Percentiles rank a stretch among this genome's conserved stretches.
Conservation (phyloP, 2,797 vertebrate species). For the Otolemur crassicaudatus region DNA sequence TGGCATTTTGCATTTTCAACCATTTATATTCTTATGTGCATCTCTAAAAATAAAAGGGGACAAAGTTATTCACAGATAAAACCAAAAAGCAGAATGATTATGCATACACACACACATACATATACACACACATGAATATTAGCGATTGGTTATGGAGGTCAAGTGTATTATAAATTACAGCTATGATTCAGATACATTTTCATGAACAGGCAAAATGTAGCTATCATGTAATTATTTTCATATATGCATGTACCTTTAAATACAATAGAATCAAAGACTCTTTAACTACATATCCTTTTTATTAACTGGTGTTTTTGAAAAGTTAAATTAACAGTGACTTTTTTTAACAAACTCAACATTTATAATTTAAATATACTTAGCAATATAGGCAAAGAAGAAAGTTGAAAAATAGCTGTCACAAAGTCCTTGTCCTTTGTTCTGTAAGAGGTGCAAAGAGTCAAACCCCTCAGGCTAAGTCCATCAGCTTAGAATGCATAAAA, state of each 20-base stretch:
- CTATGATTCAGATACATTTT: constrained; percentile 13
- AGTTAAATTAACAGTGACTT: not conserved
- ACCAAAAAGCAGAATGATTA: not conserved
- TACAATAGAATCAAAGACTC: not conserved
- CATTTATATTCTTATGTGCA: not conserved
- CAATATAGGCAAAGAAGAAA: not conserved
- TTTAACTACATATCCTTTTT: not conserved
- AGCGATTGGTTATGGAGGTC: not conserved
- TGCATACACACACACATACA: not conserved
- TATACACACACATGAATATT: not conserved
- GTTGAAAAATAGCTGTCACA: not conserved
- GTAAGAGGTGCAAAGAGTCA: not conserved
- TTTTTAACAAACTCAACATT: not conserved
- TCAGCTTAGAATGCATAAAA: not conserved
- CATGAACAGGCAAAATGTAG: not conserved
- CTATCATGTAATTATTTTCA: not conserved
- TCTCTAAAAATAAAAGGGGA: constrained; percentile 21
- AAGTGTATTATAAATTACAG: not conserved
- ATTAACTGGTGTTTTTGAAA: not conserved
- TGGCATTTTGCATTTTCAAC: not conserved
- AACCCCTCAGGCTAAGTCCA: not conserved
- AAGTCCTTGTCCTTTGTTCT: not conserved
- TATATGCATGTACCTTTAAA: not conserved
- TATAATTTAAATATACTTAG: constrained; percentile 9
- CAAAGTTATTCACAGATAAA: not conserved